Evolutionary conservation across 2,888 invertebrate genomes (phyloP).

Genomic region (Ichneumoninae sp.): DNA sequence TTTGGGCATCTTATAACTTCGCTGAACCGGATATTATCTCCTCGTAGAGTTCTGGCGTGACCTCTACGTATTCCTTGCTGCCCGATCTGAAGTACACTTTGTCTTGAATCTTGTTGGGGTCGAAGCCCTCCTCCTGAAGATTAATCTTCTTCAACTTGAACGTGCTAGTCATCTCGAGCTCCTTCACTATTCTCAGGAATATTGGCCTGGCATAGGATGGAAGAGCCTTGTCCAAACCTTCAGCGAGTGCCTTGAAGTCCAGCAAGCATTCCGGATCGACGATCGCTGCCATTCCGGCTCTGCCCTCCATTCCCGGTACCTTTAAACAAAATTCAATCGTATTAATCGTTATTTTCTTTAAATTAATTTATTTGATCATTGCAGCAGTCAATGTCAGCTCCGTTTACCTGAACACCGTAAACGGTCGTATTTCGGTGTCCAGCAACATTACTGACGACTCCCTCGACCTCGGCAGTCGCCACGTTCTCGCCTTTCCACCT

Average conservation of each 20-base stretch:
- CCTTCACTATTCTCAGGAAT: constrained; percentile 86
- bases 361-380: neutral
- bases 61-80: constrained; percentile 87
- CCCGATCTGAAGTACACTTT: constrained; percentile 85
- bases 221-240: constrained; percentile 84
- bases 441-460: constrained; percentile 86
- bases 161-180: constrained; percentile 88
- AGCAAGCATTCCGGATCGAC: constrained; percentile 85
- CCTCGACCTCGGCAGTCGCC: constrained; percentile 89
- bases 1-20: constrained; percentile 77
- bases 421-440: constrained; percentile 94
- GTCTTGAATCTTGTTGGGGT: constrained; percentile 85
- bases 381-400: neutral
- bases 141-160: constrained; percentile 89
- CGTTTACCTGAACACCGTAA: constrained; percentile 94
- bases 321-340: constrained; percentile 63
- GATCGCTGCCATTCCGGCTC: constrained; percentile 89
- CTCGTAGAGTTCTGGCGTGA: constrained; percentile 85
- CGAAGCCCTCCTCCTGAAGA: constrained; percentile 87
- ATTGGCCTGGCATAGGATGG: constrained; percentile 88
- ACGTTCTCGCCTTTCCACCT: constrained; percentile 90
- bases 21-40: constrained; percentile 85
- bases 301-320: constrained; percentile 85
- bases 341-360: neutral
- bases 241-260: constrained; percentile 83